Evolutionary conservation across 2,888 invertebrate species (phyloP), one percentile per base, ranked within the genome.

Genomic region (Merodon equestris): DNA sequence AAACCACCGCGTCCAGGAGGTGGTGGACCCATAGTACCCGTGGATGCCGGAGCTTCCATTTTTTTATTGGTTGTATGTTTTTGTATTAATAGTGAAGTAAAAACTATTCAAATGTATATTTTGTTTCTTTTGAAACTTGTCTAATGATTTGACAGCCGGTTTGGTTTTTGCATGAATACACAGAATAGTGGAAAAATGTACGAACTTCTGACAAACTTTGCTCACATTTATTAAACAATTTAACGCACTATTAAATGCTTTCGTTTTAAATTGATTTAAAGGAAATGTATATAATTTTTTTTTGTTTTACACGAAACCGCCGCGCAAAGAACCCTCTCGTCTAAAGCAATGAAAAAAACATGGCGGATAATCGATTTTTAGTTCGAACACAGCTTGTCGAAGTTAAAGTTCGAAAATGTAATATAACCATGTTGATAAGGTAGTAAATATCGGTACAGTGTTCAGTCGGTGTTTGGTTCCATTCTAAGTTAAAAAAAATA

Each of bases 1-100:
- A 84, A 88, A 7, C 87, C 87, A 63, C 87, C 86, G 67, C 89
- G 87, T 73, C 87, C 86, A 40, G 86, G 84, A 73, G 86, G 86
- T 15, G 84, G 84, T 34, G 84, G 84, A 58, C 84, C 84, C 68
- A 83, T 82, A 53, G 68, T 76, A 61, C 82, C 82, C 71, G 83
- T 66, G 56, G 85, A 79, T 63, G 86, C 82, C 54, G 86, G 81
- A 64, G 86, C 63, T 34, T 79, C 79, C 79, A 79, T 79, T 42
- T 42, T 60, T 27, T 27, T n/a, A 40, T 40, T 40, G 7, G 36
- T 40, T 40, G 1, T 9, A 1, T 40, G n/a, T 19, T 9, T 19
- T 48, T 17, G 1, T 44, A 14, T 36, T 48, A 42, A 45, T n/a
- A 17, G 14, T 34, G 9, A 38, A 2, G 44, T 9, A 10, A 3